A percentile compares a stretch with the other conserved stretches of the same genome.
Evolutionary conservation across 2,888 invertebrate species (phyloP).

Genomic region (Conomelus anceps): DNA sequence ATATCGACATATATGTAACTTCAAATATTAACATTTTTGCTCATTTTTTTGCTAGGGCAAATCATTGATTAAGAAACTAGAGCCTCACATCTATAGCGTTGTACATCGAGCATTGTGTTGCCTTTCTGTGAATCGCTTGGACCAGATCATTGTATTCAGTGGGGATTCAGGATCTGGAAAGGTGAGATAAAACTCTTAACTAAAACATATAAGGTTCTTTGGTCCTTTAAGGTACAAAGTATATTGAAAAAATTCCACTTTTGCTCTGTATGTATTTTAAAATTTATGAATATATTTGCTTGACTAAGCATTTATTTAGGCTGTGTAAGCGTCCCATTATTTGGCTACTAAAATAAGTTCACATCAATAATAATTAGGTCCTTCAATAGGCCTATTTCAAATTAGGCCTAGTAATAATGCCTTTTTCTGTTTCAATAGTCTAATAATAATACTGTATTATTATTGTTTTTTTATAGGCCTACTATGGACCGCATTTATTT

Average conservation of each 20-base stretch:
- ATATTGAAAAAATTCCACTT: too few species aligned
- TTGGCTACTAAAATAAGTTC: too few species aligned
- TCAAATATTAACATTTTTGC: background rate
- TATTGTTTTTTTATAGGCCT: too few species aligned
- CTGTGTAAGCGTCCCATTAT: background rate
- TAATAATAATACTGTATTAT: too few species aligned
- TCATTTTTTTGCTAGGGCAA: background rate
- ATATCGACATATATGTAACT: too few species aligned
- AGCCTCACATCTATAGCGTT: background rate
- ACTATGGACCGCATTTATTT: too few species aligned
- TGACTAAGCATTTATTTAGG: background rate
- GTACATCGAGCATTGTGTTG: background rate
- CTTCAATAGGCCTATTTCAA: too few species aligned
- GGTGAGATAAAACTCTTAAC: background rate
- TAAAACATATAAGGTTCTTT: too few species aligned
- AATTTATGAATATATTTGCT: background rate
- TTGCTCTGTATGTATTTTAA: background rate
- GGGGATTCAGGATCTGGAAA: conserved; percentile 7
- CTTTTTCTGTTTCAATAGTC: too few species aligned
- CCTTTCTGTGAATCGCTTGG: background rate
- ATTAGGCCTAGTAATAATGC: too few species aligned
- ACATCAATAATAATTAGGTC: too few species aligned
- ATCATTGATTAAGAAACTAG: background rate
- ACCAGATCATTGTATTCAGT: background rate
- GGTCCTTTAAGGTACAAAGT: too few species aligned